Evolutionary conservation across 2,113 vertebrate genomes (phyloP).

Genomic region (Gallinago undulata): DNA sequence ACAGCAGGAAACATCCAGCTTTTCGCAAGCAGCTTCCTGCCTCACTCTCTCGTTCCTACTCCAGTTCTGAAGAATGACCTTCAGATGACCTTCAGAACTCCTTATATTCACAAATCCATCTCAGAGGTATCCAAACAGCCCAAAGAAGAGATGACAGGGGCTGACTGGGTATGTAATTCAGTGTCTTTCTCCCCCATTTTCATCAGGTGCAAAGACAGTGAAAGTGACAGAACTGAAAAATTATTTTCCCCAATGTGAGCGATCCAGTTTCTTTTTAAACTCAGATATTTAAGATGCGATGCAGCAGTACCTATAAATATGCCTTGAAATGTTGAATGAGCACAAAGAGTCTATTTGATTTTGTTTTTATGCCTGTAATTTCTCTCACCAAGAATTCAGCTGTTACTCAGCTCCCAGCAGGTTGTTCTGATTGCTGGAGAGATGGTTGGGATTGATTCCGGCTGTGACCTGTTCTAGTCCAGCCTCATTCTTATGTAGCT

Average conservation of each 20-base stretch:
- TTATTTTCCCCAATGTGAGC: background rate
- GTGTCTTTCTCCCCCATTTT: background rate
- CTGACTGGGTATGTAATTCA: background rate
- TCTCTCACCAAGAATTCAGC: slow-evolving; percentile 33
- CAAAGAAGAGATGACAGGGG: background rate
- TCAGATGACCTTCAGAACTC: background rate
- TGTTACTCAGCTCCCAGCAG: slow-evolving; percentile 33
- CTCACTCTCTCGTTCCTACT: background rate
- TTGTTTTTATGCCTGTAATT: slow-evolving; percentile 53
- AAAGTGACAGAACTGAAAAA: background rate
- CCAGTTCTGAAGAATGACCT: background rate
- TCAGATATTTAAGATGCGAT: slow-evolving; percentile 5
- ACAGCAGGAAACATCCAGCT: background rate
- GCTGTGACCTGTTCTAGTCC: slow-evolving; percentile 21
- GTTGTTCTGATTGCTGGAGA: slow-evolving; percentile 52
- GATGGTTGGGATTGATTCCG: slow-evolving; percentile 10
- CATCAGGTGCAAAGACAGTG: background rate
- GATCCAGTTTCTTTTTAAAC: slow-evolving; percentile 22
- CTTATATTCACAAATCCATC: background rate
- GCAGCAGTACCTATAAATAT: slow-evolving; percentile 47
- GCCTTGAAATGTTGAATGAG: slow-evolving; percentile 41
- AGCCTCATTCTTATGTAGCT: background rate
- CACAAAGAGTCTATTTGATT: slow-evolving; percentile 48
- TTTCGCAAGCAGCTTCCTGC: background rate
- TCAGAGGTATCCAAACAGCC: background rate